These are phyloP conservation scores for Chrysina gloriosa DNA, from an alignment of 2,888 invertebrate species.

Conservation along the genomic window DNA sequence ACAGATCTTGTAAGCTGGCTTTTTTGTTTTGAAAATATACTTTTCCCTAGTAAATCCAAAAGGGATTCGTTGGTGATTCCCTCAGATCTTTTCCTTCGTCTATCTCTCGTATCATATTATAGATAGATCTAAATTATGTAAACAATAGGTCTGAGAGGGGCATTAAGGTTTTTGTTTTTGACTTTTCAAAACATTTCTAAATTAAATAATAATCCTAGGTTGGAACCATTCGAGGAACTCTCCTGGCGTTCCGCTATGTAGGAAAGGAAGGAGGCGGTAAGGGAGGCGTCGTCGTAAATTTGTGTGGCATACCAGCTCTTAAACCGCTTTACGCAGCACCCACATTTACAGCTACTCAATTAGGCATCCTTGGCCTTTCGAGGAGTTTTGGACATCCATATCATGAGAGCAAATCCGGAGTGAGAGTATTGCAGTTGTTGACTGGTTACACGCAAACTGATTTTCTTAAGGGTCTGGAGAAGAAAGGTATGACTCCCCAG, in stretches of 20 bases:
- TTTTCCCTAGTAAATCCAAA: too few relatives aligned
- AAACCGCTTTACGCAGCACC: conserved; percentile 65
- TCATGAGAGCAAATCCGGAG: conserved; percentile 57
- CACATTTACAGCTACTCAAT: conserved; percentile 64
- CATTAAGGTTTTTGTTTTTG: too few relatives aligned
- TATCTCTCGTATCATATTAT: too few relatives aligned
- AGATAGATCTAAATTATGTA: too few relatives aligned
- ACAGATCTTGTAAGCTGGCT: conserved; percentile 55
- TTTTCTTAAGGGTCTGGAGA: conserved; percentile 54
- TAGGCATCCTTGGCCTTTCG: conserved; percentile 59
- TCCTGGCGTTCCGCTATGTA: conserved; percentile 63
- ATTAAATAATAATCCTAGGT: conserved; percentile 49
- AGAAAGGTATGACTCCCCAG: conserved; percentile 52
- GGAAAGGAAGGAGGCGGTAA: conserved; percentile 61
- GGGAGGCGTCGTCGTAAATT: conserved; percentile 68
- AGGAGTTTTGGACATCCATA: conserved; percentile 58
- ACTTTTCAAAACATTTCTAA: background rate
- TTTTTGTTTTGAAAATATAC: background rate
- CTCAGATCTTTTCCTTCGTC: too few relatives aligned
- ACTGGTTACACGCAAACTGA: conserved; percentile 61
- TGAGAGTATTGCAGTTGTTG: conserved; percentile 62
- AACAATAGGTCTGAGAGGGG: too few relatives aligned
- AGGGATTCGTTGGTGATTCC: too few relatives aligned
- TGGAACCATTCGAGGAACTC: conserved; percentile 61
- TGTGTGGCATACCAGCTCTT: conserved; percentile 66